Evolutionary conservation across 1,140 invertebrate genomes (phyloP), one percentile per base, ranked within the genome.

Genomic region (Drosophila oshimai): DNA sequence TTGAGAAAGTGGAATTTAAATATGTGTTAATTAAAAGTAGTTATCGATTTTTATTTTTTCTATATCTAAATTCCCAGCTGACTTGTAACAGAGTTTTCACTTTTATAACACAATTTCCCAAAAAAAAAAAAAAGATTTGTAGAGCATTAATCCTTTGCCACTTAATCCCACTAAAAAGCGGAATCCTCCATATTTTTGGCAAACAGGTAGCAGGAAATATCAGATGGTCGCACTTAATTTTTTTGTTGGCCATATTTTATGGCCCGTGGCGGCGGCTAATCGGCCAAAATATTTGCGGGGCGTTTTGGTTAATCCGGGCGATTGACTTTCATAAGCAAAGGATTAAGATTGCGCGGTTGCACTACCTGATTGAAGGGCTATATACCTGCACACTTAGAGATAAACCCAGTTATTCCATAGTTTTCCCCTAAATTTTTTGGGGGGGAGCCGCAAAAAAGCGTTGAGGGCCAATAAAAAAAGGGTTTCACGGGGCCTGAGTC

Each of bases 241-340:
- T 65, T 45, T 70, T 70, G 61, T 61, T 42, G 24, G 42, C 15
- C 29, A 28, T 20, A 28, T 34, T 79, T 72, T 77, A 44, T 41
- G 42, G 37, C 47, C 62, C 57, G 69, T 69, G 67, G 76, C 76
- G 81, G 75, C 76, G 68, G 80, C 55, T 86, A 87, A 88, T 88
- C 81, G 77, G 69, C 76, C 83, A 87, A 87, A 83, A 87, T 87
- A 87, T 87, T 87, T 87, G 81, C 49, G 60, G 69, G 83, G 77
- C 83, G 81, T 87, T 69, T 51, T 87, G 73, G 76, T 55, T 87
- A 87, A 87, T 87, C 83, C 81, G 39, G 33, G 45, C 60, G 81
- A 87, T 87, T 87, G 81, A 88, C 81, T 87, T 87, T 77, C 42
- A 77, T 88, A 87, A 87, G 81, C 76, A 87, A 87, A 87, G 81